Evolutionary conservation across 2,113 vertebrate genomes (phyloP).

Genomic region (Stictonetta naevosa): DNA sequence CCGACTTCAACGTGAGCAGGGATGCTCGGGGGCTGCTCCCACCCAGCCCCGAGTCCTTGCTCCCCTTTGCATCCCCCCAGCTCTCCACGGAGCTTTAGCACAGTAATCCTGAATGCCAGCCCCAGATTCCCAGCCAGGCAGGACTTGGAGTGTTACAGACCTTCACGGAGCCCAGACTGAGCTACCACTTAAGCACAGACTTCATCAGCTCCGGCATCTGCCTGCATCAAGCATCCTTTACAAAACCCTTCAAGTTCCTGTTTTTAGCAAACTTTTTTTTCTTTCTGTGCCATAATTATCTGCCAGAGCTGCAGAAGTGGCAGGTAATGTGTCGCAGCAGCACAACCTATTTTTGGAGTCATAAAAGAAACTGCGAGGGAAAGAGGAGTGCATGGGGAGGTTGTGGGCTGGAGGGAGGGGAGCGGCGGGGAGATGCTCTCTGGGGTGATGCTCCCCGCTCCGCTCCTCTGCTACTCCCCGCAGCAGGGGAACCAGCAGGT

Average conservation of each 20-base stretch:
- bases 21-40: background rate
- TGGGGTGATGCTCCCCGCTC: background rate
- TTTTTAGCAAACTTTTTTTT: slow-evolving; percentile 1
- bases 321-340: background rate
- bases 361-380: background rate
- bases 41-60: rapidly evolving
- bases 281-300: slow-evolving; percentile 8
- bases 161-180: background rate
- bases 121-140: background rate
- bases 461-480: rapidly evolving
- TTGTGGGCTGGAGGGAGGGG: background rate
- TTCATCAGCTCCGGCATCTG: slow-evolving; percentile 34
- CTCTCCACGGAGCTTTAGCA: background rate
- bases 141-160: background rate
- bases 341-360: background rate
- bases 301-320: background rate
- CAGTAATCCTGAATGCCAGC: background rate
- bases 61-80: background rate
- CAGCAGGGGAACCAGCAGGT: background rate
- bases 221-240: slow-evolving; percentile 41
- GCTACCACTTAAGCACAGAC: background rate
- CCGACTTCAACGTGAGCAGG: rapidly evolving
- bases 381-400: background rate
- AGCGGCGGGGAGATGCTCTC: background rate
- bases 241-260: background rate